phyloP scores from a whole-genome alignment of 2,888 invertebrate genomes.

The Cephus pygmeus region DNA sequence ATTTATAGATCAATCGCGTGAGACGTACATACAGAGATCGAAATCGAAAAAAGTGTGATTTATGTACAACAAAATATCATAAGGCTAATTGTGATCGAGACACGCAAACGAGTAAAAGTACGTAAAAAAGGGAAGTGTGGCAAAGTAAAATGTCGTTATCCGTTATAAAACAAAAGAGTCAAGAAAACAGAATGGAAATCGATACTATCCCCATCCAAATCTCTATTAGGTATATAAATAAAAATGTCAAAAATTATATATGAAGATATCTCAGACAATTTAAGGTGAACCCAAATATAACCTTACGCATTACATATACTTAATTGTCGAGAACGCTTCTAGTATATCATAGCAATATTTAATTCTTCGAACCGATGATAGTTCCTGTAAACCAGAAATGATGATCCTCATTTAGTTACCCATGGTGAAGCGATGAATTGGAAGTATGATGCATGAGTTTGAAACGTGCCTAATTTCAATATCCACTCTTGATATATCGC shows the following conservation, averaged over 20 bases:
- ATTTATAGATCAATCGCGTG: constrained; percentile 44
- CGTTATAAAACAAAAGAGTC: not conserved
- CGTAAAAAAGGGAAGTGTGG: not conserved
- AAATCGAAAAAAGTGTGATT: constrained; percentile 36
- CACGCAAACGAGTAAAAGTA: not conserved
- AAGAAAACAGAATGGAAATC: not conserved
- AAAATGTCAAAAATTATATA: not conserved
- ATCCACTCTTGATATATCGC: not conserved
- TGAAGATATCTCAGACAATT: not conserved
- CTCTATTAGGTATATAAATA: not conserved
- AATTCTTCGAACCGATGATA: not conserved
- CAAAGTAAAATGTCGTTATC: not conserved
- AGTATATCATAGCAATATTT: not conserved
- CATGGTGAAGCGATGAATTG: not conserved
- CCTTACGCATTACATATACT: not conserved
- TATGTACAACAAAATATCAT: not conserved
- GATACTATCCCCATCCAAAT: too few relatives aligned
- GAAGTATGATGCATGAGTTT: not conserved
- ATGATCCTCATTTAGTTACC: not conserved
- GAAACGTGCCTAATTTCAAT: not conserved
- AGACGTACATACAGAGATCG: constrained; percentile 42
- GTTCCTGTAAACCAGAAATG: not conserved
- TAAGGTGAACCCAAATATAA: not conserved
- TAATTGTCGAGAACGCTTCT: not conserved
- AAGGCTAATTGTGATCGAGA: not conserved